phyloP scores from a whole-genome alignment of 2,113 vertebrate species.

The Psilopsiagon aymara region DNA sequence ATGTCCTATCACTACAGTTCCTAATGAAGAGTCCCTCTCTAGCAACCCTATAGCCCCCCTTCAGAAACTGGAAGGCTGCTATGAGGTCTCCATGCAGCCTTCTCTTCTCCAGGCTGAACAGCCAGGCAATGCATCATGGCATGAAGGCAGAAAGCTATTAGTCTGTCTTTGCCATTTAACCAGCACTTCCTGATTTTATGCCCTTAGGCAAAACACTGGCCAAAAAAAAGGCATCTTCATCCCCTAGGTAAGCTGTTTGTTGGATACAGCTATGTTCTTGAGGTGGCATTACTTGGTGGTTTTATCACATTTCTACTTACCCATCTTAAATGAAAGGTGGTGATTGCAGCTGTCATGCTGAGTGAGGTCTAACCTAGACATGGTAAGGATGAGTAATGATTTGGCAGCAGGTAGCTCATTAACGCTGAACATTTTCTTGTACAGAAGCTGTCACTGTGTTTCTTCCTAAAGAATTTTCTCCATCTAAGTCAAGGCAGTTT shows the following conservation, averaged over 20 bases:
- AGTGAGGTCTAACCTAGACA: not conserved
- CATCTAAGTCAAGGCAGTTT: not conserved
- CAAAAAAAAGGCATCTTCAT: not conserved
- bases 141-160: not conserved
- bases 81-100: too few species aligned
- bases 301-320: not conserved
- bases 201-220: not conserved
- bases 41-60: too few species aligned
- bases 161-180: not conserved
- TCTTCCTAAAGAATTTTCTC: not conserved
- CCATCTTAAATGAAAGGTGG: not conserved
- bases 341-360: not conserved
- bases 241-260: not conserved
- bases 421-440: not conserved
- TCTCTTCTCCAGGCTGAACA: too few species aligned
- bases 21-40: too few species aligned
- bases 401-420: not conserved
- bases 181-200: not conserved
- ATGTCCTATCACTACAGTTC: too few species aligned
- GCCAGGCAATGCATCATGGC: not conserved
- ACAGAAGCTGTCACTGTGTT: not conserved
- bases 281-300: not conserved
- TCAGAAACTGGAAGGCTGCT: too few species aligned
- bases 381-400: not conserved
- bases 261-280: not conserved